Base-by-base conservation (phyloP, 1,140 invertebrate species). In the Choristoneura fumiferana region DNA sequence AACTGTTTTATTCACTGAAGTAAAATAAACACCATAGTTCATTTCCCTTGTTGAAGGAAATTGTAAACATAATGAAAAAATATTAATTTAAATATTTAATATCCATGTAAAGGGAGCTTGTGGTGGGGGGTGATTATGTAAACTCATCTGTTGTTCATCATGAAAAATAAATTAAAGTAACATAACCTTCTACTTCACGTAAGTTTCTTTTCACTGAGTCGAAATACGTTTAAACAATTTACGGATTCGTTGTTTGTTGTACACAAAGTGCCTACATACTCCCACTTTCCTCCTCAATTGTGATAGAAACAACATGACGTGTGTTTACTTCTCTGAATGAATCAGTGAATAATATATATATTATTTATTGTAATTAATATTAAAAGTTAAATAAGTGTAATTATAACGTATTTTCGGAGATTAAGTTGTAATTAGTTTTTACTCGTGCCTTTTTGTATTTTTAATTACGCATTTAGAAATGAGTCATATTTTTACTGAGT, bases 291-390 rank as follows among this genome's bases (percentile, higher is more conserved):
- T 29, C n/a, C 12, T 15, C 43, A 49, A 49, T 22, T 49, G 17
- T 22, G 22, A 29, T 29, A 49, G 6, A 33, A 10, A 39, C 12
- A 49, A 49, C 8, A 8, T 22, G 43, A 6, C n/a, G n/a, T 29
- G 22, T 22, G 9, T 49, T 49, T 49, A 49, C 43, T 49, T 29
- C 17, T 49, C 22, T 29, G 43, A 49, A 49, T 49, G 5, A 49
- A 49, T 22, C 18, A n/a, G 43, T 49, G 10, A 17, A 49, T 17
- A 49, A 49, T 45, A 49, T 49, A n/a, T n/a, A 49, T 49, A 49
- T 49, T 49, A 49, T 49, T 49, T 49, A 49, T 49, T 49, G 10
- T 22, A 49, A 49, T 49, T 49, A 49, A 49, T 49, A 22, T 22
- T 49, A 49, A 18, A 22, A 10, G 6, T 29, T 29, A 29, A 29